phyloP scores from a whole-genome alignment of 2,797 vertebrate species.

The Typhlichthys subterraneus region DNA sequence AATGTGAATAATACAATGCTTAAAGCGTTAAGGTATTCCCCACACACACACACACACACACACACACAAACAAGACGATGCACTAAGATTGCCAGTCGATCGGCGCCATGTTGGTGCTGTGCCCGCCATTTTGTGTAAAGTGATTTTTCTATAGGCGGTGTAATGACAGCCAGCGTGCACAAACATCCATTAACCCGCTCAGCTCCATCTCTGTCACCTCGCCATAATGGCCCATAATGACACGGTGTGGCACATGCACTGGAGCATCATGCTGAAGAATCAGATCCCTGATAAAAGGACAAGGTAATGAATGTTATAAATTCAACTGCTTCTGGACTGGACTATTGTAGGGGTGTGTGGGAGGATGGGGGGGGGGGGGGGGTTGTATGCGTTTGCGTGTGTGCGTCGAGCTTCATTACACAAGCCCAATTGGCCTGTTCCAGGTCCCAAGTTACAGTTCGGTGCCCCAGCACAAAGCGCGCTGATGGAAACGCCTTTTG shows the following conservation, averaged over 20 bases:
- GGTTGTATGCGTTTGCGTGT: no score
- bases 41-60: neutral
- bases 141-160: conserved; percentile 31
- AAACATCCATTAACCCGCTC: conserved; percentile 67
- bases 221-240: conserved; percentile 65
- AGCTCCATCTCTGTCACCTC: conserved; percentile 64
- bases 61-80: neutral
- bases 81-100: conserved; percentile 16
- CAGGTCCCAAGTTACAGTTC: conserved; percentile 71
- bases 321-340: conserved; percentile 47
- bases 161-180: conserved; percentile 51
- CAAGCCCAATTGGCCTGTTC: conserved; percentile 66
- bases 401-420: conserved; percentile 66
- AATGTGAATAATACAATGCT: no score
- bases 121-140: conserved; percentile 72
- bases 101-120: conserved; percentile 61
- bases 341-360: conserved; percentile 21
- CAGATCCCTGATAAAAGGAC: conserved; percentile 65
- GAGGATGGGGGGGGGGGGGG: neutral
- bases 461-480: conserved; percentile 78
- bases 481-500: conserved; percentile 72
- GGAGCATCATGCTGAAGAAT: conserved; percentile 43
- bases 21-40: conserved; percentile 14
- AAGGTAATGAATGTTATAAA: conserved; percentile 69
- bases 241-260: conserved; percentile 38